Base-by-base conservation (phyloP, 2,797 vertebrate genomes). In the Thaleichthys pacificus region DNA sequence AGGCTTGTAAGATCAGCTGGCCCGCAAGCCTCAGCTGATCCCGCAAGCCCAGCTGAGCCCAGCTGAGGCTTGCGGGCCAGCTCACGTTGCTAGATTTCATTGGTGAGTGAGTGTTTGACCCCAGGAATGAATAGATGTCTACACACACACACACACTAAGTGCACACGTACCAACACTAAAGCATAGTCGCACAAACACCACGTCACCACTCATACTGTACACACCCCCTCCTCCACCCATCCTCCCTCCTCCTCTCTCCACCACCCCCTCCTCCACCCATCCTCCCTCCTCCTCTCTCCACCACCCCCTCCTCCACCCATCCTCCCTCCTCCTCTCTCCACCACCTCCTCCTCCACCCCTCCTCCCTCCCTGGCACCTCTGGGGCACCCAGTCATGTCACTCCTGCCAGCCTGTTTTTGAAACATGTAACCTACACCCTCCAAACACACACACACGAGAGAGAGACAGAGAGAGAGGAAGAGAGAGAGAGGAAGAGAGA, bases 1-100 rank as follows among this genome's bases (percentile, higher is more conserved):
- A 93, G 90, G 90, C 91, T 92, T 91, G 91, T 90, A 89, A 88
- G 89, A 92, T 93, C 90, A 91, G 91, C 90, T 92, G 91, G 79
- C 85, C 80, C 88, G 89, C 80, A 61, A 89, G 85, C n/a, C n/a
- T n/a, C n/a, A n/a, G n/a, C n/a, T n/a, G n/a, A n/a, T n/a, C n/a
- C n/a, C n/a, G n/a, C n/a, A n/a, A n/a, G n/a, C n/a, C n/a, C n/a
- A n/a, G n/a, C n/a, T n/a, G n/a, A n/a, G n/a, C 87, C 89, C 89
- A 89, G 88, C 91, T 92, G 89, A 88, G 88, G 85, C 89, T 89
- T 69, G 77, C 64, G 85, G 89, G 83, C 84, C n/a, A n/a, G 72
- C 86, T 91, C 88, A 85, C 86, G 88, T 91, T 93, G 89, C 89
- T 93, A 87, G 83, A 90, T 92, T 91, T 92, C 85, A 90, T 89